phyloP scores from a whole-genome alignment of 2,113 vertebrate species.

The Aegotheles bennettii region DNA sequence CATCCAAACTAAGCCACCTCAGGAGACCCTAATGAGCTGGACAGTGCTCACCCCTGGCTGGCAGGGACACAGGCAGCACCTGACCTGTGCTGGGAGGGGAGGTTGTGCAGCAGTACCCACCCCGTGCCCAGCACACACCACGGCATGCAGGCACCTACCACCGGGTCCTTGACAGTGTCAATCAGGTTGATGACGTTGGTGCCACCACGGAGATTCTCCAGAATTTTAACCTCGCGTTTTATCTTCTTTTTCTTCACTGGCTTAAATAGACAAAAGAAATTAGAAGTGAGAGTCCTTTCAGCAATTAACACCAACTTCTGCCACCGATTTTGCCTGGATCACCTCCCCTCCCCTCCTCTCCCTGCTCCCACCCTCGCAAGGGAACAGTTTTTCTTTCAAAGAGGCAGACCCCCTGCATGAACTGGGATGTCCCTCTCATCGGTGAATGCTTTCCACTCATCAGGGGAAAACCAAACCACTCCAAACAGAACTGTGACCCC shows the following conservation, averaged over 20 bases:
- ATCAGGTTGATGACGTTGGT: constrained; percentile 98
- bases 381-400: background rate
- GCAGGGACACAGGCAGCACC: background rate
- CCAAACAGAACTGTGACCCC: background rate
- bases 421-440: background rate
- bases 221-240: constrained; percentile 98
- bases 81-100: background rate
- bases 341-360: background rate
- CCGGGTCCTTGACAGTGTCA: constrained; percentile 96
- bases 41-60: fast-evolving
- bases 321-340: background rate
- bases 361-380: background rate
- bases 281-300: constrained; percentile 72
- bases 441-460: background rate
- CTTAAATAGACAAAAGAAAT: constrained; percentile 82
- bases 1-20: background rate
- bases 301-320: constrained; percentile 13
- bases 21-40: background rate
- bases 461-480: background rate
- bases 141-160: constrained; percentile 79
- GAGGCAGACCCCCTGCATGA: background rate
- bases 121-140: background rate
- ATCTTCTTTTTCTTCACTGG: constrained; percentile 99
- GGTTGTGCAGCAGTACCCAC: fast-evolving
- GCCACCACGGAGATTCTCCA: constrained; percentile 95